A percentile compares a stretch with the other conserved stretches of the same genome.
These are phyloP conservation scores for Epirrhoe alternata DNA, from an alignment of 2,888 invertebrate species.

Conservation along the genomic window DNA sequence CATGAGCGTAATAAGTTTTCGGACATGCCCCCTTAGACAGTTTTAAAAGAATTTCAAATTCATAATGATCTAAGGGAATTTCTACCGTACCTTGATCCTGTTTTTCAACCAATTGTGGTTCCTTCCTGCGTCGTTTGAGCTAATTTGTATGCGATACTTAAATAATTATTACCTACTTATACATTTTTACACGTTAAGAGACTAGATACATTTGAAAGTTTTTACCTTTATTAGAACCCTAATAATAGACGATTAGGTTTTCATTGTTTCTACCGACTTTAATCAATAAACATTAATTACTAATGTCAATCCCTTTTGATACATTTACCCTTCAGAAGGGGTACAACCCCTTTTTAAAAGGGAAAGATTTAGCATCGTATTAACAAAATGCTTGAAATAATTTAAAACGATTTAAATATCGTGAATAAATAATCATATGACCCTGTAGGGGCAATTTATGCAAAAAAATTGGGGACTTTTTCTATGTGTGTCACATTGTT, in stretches of 20 bases:
- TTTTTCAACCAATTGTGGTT: no score
- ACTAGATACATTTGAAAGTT: no score
- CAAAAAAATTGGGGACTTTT: background rate
- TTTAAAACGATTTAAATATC: conserved; percentile 23
- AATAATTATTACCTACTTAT: no score
- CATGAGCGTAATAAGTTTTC: no score
- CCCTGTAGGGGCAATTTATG: background rate
- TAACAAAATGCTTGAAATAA: conserved; percentile 23
- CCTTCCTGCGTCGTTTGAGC: no score
- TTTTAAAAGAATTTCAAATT: no score
- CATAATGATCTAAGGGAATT: no score
- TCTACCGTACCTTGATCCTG: no score
- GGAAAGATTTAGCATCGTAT: conserved; percentile 13
- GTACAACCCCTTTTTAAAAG: background rate
- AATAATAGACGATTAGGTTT: background rate
- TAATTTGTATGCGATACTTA: no score
- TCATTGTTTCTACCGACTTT: background rate
- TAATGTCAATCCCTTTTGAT: conserved; percentile 13
- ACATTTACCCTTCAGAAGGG: conserved; percentile 8
- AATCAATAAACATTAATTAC: conserved; percentile 25
- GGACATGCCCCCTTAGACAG: no score
- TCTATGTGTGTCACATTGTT: background rate
- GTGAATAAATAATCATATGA: background rate
- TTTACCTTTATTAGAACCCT: background rate
- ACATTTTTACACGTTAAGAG: no score